Evolutionary conservation across 2,797 vertebrate species (phyloP), one percentile per base, ranked within the genome.

Genomic region (Anabas testudineus): DNA sequence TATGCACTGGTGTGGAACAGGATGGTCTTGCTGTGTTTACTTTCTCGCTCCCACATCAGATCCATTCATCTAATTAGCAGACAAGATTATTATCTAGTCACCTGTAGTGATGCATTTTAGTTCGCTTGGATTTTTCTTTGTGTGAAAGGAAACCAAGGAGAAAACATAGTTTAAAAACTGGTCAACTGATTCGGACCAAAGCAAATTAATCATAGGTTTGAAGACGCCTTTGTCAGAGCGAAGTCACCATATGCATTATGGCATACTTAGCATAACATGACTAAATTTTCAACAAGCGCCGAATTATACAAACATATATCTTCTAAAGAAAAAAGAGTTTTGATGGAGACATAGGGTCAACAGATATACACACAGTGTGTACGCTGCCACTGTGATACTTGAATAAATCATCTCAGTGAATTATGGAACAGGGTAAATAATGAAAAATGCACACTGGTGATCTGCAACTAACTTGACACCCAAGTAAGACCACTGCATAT

Each of bases 371-470:
- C 54, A 22, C 26, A 30, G 28, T 30, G 30, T 30, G 34, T 4
- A 10, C 9, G 26, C 24, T 43, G 41, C 48, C 24, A 66, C 26
- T 62, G 19, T 59, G 62, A 57, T 71, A 58, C n/a, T 45, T 14
- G 8, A 82, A 87, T 85, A 80, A 85, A 68, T 83, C 48, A 85
- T 79, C 15, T 12, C 3, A 34, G 70, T 85, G 10, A 47, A 71
- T 79, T 79, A 82, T 87, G 69, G 78, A 86, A 77, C 45, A 46
- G 60, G 24, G 46, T 85, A 74, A 82, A 86, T 89, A 81, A 86
- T 86, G 57, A 71, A 71, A 47, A 24, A 41, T 48, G 12, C 49
- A 66, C 55, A 41, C n/a, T 48, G 51, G 70, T 83, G 64, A 78
- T 58, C 36, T 68, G 15, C 36, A 63, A 52, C 37, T 55, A 57